A percentile compares a stretch with the other conserved stretches of the same genome.
Conservation (phyloP, 2,113 vertebrate species). For the Neoarius graeffei region DNA sequence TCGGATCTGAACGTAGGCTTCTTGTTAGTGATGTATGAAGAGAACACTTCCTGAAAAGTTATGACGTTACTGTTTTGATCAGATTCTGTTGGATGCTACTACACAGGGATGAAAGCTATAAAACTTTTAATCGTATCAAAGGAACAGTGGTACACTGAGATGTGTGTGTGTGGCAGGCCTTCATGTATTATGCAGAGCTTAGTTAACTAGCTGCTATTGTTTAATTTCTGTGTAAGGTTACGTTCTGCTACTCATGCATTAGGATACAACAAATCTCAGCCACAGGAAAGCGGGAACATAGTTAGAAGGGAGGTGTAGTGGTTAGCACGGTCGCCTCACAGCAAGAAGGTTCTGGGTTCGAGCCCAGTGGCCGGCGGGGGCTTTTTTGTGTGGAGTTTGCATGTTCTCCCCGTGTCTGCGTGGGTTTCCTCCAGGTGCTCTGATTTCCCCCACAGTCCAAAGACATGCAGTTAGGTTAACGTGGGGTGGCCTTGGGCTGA, state of each 20-base stretch:
- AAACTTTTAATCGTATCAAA: conserved; percentile 68
- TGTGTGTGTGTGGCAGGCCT: conserved; percentile 55
- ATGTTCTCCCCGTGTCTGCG: too few relatives aligned
- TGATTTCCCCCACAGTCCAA: too few relatives aligned
- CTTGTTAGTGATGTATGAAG: background rate
- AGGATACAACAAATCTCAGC: conserved; percentile 49
- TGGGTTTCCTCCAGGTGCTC: too few relatives aligned
- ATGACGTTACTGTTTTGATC: conserved; percentile 37
- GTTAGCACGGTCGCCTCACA: background rate
- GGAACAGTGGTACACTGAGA: conserved; percentile 65
- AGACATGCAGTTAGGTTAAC: too few relatives aligned
- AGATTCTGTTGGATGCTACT: conserved; percentile 49
- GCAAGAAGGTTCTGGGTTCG: background rate
- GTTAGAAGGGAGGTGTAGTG: background rate
- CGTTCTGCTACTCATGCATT: conserved; percentile 28
- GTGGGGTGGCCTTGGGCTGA: too few relatives aligned
- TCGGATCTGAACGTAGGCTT: background rate
- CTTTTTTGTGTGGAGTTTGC: too few relatives aligned
- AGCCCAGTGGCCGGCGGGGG: too few relatives aligned
- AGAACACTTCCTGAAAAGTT: background rate
- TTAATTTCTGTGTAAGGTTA: conserved; percentile 45
- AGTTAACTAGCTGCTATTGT: conserved; percentile 40
- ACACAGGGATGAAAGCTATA: conserved; percentile 59
- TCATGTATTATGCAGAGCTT: conserved; percentile 70
- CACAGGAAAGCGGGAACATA: conserved; percentile 7